Conservation (phyloP, 1,140 invertebrate species). For the Wiebesia pumilae region DNA sequence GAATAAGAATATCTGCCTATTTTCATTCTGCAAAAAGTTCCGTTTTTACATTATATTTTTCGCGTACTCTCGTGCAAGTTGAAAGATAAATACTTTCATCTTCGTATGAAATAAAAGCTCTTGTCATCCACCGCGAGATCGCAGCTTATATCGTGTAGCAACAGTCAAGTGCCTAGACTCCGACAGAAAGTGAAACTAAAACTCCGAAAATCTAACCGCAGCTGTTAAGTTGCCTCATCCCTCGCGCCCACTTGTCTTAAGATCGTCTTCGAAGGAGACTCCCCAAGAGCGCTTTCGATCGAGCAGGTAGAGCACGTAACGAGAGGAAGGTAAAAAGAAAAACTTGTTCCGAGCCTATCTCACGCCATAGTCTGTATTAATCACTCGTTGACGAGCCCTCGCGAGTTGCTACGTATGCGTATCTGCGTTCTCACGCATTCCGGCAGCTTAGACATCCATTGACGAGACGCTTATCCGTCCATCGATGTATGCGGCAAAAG, state of each 20-base stretch:
- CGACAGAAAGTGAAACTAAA: background rate
- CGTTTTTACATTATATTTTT: too few species aligned
- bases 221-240: background rate
- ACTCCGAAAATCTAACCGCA: background rate
- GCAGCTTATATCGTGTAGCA: background rate
- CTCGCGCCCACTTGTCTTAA: background rate
- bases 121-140: background rate
- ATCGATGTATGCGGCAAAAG: too few species aligned
- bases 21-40: too few species aligned
- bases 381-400: too few species aligned
- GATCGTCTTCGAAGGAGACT: background rate
- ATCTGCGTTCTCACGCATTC: too few species aligned
- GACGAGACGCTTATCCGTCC: too few species aligned
- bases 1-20: too few species aligned
- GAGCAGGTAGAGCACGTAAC: conserved; percentile 1
- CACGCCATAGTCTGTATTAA: background rate
- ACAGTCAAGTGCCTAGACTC: background rate
- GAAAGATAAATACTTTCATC: too few species aligned
- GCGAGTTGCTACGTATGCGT: too few species aligned
- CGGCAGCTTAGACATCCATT: too few species aligned
- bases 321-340: background rate
- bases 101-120: background rate
- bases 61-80: too few species aligned
- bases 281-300: background rate
- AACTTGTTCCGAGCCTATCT: background rate